Evolutionary conservation across 2,113 vertebrate species (phyloP).

Genomic region (Orycteropus afer): DNA sequence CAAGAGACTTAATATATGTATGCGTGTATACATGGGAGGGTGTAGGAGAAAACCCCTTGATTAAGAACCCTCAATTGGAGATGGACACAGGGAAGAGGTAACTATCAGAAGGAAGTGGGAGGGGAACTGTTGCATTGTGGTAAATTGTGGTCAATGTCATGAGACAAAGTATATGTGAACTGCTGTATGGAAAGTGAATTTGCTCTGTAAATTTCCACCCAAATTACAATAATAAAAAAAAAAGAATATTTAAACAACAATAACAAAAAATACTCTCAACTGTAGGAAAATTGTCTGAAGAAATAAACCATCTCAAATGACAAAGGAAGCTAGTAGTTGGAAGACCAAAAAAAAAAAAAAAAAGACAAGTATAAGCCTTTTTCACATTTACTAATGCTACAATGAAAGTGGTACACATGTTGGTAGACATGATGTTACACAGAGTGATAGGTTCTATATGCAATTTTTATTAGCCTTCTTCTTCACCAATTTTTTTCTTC

Average conservation of each 20-base stretch:
- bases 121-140: too few species aligned
- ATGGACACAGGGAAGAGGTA: too few species aligned
- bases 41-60: not conserved
- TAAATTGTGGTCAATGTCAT: too few species aligned
- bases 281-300: not conserved
- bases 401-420: not conserved
- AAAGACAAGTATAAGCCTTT: not conserved
- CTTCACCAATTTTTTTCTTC: not conserved
- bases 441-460: not conserved
- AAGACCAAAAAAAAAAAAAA: not conserved
- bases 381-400: not conserved
- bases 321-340: not conserved
- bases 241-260: too few species aligned
- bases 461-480: not conserved
- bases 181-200: too few species aligned
- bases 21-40: not conserved
- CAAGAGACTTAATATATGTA: too few species aligned
- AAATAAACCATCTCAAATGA: slow-evolving; percentile 1
- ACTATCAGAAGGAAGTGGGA: too few species aligned
- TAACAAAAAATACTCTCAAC: too few species aligned
- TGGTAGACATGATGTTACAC: not conserved
- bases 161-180: too few species aligned
- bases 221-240: too few species aligned
- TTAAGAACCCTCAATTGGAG: not conserved
- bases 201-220: too few species aligned